phyloP scores from a whole-genome alignment of 2,888 invertebrate species.

The Celastrina argiolus region DNA sequence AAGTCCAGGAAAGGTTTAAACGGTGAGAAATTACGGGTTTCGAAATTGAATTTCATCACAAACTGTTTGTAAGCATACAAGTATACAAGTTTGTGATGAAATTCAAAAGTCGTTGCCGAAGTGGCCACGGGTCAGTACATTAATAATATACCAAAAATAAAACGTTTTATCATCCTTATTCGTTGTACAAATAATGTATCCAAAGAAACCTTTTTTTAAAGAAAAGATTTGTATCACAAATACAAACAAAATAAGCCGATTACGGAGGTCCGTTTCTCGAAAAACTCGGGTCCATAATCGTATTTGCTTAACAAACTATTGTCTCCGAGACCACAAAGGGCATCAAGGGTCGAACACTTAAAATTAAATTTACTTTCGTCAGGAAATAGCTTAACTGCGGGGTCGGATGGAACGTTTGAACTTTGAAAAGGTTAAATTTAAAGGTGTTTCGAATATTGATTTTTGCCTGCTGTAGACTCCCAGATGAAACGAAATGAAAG shows the following conservation, averaged over 20 bases:
- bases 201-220: background rate
- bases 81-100: too few relatives aligned
- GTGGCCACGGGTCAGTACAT: too few relatives aligned
- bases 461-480: too few relatives aligned
- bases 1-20: too few relatives aligned
- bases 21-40: too few relatives aligned
- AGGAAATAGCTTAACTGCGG: background rate
- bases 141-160: background rate
- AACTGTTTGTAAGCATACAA: too few relatives aligned
- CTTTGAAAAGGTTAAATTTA: background rate
- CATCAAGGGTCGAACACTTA: background rate
- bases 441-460: too few relatives aligned
- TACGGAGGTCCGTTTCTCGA: background rate
- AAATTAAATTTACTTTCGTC: background rate
- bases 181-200: background rate
- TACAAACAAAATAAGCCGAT: background rate
- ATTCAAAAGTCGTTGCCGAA: too few relatives aligned
- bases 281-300: slow-evolving; percentile 8
- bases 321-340: background rate
- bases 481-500: too few relatives aligned
- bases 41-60: too few relatives aligned
- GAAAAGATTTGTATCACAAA: slow-evolving; percentile 10
- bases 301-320: slow-evolving; percentile 6
- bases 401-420: background rate
- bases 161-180: background rate